Conservation (phyloP, 2,113 vertebrate species). For the Leucosticte australis region DNA sequence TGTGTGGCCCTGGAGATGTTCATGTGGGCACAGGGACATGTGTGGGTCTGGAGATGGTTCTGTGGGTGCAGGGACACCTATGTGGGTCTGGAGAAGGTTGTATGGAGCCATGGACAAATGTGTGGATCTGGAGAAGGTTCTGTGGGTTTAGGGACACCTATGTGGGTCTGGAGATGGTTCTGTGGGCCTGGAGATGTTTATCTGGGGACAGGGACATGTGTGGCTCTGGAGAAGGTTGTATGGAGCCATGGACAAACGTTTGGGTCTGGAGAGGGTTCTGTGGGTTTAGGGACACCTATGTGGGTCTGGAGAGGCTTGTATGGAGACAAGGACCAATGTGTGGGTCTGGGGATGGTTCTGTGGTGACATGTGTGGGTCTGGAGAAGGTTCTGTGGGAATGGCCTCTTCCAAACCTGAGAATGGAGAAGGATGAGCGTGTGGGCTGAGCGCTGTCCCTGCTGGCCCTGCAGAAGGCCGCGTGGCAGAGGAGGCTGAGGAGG, state of each 20-base stretch:
- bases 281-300: no score
- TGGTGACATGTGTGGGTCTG: neutral
- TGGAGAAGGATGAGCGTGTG: rapidly evolving
- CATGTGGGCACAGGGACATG: neutral
- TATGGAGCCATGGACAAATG: no score
- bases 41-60: neutral
- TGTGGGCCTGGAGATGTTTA: neutral
- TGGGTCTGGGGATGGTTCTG: no score
- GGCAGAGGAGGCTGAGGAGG: slow-evolving; percentile 68
- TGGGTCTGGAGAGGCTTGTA: no score
- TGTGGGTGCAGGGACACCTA: no score
- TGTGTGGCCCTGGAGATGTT: neutral
- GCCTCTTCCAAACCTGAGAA: neutral
- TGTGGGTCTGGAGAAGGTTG: no score
- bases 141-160: no score
- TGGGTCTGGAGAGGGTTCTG: neutral
- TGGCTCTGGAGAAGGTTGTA: neutral
- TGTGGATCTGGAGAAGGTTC: no score
- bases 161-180: neutral
- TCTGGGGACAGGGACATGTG: neutral
- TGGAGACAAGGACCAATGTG: no score
- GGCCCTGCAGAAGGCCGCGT: slow-evolving; percentile 71
- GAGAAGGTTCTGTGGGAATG: neutral
- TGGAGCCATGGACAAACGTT: no score
- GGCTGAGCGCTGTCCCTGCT: neutral